These are phyloP conservation scores for Prinia subflava DNA, from an alignment of 2,113 vertebrate species.

Conservation along the genomic window DNA sequence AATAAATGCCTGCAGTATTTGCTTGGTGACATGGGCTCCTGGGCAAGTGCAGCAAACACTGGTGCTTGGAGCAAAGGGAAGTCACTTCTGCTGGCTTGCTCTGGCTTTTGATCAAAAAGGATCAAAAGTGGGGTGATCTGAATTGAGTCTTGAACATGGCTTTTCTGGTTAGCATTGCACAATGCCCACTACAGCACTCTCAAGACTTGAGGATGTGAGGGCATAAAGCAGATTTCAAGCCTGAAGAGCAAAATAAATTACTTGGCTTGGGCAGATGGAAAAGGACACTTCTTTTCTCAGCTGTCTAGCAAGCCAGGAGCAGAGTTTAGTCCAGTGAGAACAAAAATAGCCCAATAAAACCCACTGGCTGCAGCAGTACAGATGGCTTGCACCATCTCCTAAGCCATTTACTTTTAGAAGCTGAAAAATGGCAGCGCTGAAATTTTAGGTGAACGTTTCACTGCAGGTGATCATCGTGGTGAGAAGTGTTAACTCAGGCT, in stretches of 20 bases:
- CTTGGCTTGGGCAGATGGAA: conserved; percentile 24
- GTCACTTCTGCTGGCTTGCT: neutral
- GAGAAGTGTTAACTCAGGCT: neutral
- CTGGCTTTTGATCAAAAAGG: neutral
- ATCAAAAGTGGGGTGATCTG: neutral
- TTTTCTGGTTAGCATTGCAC: neutral
- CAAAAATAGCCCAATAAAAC: conserved; percentile 39
- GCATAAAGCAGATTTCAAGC: conserved; percentile 9
- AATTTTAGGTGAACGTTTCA: conserved; percentile 22
- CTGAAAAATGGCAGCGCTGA: neutral
- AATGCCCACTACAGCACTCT: neutral
- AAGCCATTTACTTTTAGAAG: conserved; percentile 15
- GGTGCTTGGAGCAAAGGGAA: neutral
- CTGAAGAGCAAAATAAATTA: conserved; percentile 38
- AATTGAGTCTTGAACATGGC: neutral
- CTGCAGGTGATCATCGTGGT: neutral
- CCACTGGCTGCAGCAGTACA: neutral
- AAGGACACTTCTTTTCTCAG: conserved; percentile 12
- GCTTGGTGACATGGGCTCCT: neutral
- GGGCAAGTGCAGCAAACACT: neutral
- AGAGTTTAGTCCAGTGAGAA: conserved; percentile 10
- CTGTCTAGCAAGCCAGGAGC: conserved; percentile 12
- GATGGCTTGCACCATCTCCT: conserved; percentile 1
- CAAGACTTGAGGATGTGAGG: neutral
- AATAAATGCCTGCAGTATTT: neutral